These are phyloP conservation scores for Apistogramma diplotaenia DNA, from an alignment of 2,113 vertebrate genomes.

Conservation along the genomic window DNA sequence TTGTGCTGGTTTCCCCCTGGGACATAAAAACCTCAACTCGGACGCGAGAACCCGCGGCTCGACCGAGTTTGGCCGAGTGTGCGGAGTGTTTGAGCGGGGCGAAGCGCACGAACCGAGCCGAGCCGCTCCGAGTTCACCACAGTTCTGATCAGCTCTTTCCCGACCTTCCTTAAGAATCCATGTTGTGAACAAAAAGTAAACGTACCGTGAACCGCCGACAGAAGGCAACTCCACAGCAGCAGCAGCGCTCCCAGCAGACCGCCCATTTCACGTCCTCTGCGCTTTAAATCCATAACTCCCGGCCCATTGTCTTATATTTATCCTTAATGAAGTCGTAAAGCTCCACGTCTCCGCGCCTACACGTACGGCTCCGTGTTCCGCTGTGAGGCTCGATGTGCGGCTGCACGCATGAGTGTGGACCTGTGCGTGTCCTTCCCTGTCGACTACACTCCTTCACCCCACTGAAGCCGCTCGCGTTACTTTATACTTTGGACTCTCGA, in stretches of 20 bases:
- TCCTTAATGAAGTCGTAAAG: slow-evolving; percentile 9
- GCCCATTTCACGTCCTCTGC: slow-evolving; percentile 62
- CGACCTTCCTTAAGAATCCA: slow-evolving; percentile 18
- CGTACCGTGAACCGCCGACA: slow-evolving; percentile 66
- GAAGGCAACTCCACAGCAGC: slow-evolving; percentile 59
- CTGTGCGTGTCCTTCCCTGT: not conserved
- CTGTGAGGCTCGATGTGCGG: not conserved
- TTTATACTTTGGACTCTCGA: slow-evolving; percentile 53
- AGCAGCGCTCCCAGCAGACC: slow-evolving; percentile 43
- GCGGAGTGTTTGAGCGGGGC: not conserved
- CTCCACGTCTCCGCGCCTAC: slow-evolving; percentile 12
- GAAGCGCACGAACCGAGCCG: not conserved
- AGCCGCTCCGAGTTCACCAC: not conserved
- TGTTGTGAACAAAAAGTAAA: slow-evolving; percentile 49
- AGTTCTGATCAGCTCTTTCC: not conserved
- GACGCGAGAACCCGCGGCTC: not conserved
- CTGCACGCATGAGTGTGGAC: not conserved
- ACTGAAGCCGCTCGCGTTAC: slow-evolving; percentile 48
- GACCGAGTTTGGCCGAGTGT: not conserved
- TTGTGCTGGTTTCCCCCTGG: slow-evolving; percentile 12
- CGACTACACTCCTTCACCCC: slow-evolving; percentile 33
- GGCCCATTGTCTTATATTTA: slow-evolving; percentile 51
- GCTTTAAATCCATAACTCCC: slow-evolving; percentile 51
- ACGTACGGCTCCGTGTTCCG: not conserved
- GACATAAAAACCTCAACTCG: slow-evolving; percentile 33